These are phyloP conservation scores for Odontamblyopus rebecca DNA, from an alignment of 2,797 vertebrate species.

Conservation along the genomic window DNA sequence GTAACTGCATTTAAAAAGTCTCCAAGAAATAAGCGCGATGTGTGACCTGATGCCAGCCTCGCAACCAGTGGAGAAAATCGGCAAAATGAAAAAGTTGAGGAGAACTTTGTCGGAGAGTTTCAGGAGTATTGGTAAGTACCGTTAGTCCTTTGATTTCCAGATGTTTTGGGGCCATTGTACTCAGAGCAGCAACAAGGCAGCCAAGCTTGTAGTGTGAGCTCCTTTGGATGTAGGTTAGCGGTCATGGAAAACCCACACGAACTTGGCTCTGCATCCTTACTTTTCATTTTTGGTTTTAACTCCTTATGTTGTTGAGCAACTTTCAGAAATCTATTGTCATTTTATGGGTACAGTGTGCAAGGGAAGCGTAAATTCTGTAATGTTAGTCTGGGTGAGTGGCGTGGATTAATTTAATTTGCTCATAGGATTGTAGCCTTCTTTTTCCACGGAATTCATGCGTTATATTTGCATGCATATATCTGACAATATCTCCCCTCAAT, in stretches of 20 bases:
- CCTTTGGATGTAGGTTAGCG: conserved; percentile 11
- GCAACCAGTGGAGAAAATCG: conserved; percentile 84
- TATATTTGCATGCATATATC: neutral
- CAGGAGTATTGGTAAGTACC: conserved; percentile 89
- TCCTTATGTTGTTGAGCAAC: neutral
- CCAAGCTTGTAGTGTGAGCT: conserved; percentile 23
- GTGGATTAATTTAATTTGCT: neutral
- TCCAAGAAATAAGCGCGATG: conserved; percentile 56
- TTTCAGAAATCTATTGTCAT: neutral
- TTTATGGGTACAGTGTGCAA: neutral
- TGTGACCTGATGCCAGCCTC: conserved; percentile 88
- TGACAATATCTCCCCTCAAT: neutral
- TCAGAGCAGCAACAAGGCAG: conserved; percentile 27
- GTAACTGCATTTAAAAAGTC: conserved; percentile 17
- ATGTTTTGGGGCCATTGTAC: conserved; percentile 14
- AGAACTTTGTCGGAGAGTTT: conserved; percentile 99
- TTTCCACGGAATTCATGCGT: neutral
- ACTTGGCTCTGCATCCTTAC: conserved; percentile 6
- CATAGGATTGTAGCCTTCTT: neutral
- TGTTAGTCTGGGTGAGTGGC: neutral
- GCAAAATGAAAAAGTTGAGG: conserved; percentile 97
- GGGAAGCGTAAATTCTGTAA: too few species aligned
- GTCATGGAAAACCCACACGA: conserved; percentile 24
- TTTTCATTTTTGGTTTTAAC: neutral
- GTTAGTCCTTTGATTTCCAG: conserved; percentile 4